Base-by-base conservation (phyloP, 2,888 invertebrate species). In the Sinelater perroti region DNA sequence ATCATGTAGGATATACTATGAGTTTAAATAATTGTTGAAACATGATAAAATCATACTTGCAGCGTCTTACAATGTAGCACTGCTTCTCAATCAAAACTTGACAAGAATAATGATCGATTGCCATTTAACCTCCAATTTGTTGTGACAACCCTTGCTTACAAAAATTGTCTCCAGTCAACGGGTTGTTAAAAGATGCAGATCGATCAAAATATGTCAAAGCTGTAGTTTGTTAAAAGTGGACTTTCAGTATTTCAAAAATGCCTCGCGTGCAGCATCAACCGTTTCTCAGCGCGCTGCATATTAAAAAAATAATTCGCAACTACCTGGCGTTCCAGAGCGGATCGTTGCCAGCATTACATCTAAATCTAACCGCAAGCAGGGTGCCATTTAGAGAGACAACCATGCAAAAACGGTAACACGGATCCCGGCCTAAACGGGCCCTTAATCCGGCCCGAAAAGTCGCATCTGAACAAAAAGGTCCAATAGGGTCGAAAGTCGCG, bases 381-480 rank as follows among this genome's bases (percentile, higher is more conserved):
- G 65, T 67, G 61, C 62, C 68, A 70, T 69, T 35, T 70, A 72
- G 70, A 63, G 66, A 71, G 76, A 77, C 76, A 77, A 71, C 73
- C 76, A 74, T 77, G 74, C 72, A 76, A 75, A 74, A 75, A 72
- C 70, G 70, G 65, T 67, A 74, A 72, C 74, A 72, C 47, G 18
- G 38, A 51, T 56, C 38, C 24, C 57, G 49, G 40, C 30, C 28
- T 52, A 42, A 53, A 53, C 26, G 44, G 13, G 20, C 18, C 40
- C 14, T 70, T 63, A 70, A 70, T 68, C 67, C 53, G 47, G 42
- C 66, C 67, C 63, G 63, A 61, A 50, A 63, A 62, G 63, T 61
- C 55, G 53, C 40, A 60, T 64, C 66, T 63, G 36, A 42, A 57
- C 47, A 56, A 56, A 38, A 31, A 36, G 31, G 24, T n/a, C 14